Evolutionary conservation across 2,113 vertebrate species (phyloP).

Genomic region (Syngnathus typhle): DNA sequence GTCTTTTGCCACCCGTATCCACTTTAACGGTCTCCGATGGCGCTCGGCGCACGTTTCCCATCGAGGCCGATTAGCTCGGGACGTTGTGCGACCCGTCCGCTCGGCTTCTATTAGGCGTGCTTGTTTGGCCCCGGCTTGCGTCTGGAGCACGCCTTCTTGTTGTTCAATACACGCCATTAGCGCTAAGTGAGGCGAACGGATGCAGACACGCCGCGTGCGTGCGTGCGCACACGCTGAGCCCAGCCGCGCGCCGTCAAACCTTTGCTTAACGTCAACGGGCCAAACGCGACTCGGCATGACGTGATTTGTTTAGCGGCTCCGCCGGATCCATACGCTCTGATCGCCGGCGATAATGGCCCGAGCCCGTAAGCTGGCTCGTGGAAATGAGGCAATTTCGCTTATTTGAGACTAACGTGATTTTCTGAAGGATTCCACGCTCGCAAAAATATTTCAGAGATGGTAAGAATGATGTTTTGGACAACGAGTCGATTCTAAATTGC

Average conservation of each 20-base stretch:
- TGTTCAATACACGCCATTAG: conserved; percentile 64
- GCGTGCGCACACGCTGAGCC: conserved; percentile 19
- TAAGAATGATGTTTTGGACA: too few relatives aligned
- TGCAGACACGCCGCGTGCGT: conserved; percentile 54
- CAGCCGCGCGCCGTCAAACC: not conserved
- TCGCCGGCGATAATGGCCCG: not conserved
- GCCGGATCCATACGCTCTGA: not conserved
- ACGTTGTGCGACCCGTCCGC: conserved; percentile 34
- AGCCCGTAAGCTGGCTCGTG: too few relatives aligned
- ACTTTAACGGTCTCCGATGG: conserved; percentile 42
- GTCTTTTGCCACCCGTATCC: conserved; percentile 43
- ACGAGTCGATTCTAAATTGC: too few relatives aligned
- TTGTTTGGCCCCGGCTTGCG: conserved; percentile 55
- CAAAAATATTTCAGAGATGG: too few relatives aligned
- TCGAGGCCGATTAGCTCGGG: conserved; percentile 58
- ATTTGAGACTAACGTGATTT: too few relatives aligned
- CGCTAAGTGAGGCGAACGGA: conserved; percentile 69
- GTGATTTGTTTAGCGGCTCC: not conserved
- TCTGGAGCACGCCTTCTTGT: conserved; percentile 58
- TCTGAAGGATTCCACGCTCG: too few relatives aligned
- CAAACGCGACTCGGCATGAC: not conserved
- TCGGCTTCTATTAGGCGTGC: conserved; percentile 48
- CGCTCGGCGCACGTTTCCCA: conserved; percentile 49
- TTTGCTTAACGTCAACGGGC: conserved; percentile 2
- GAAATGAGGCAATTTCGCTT: too few relatives aligned